phyloP scores from a whole-genome alignment of 2,888 invertebrate genomes.

The Cheilosia grossa region DNA sequence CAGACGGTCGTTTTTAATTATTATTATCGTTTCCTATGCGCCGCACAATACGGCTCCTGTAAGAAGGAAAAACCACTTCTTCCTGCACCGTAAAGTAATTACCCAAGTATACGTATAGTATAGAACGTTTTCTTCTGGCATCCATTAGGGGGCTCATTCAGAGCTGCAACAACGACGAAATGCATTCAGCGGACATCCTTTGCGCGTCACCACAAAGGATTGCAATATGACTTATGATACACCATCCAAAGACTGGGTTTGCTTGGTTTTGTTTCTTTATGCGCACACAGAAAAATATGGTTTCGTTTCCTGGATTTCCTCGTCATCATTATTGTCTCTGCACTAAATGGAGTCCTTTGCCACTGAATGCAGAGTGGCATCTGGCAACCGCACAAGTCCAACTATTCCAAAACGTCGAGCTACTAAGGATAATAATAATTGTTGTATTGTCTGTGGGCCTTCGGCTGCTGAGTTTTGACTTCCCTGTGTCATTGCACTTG shows the following conservation, averaged over 20 bases:
- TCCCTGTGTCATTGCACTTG: slow-evolving; percentile 49
- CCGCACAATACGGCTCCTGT: background rate
- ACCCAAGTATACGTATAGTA: slow-evolving; percentile 34
- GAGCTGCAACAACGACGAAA: slow-evolving; percentile 10
- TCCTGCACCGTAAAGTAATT: slow-evolving; percentile 61
- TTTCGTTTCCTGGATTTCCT: slow-evolving; percentile 33
- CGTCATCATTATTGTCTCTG: slow-evolving; percentile 42
- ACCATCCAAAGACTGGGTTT: background rate
- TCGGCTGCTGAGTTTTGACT: slow-evolving; percentile 25
- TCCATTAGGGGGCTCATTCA: slow-evolving; percentile 32
- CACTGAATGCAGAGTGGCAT: slow-evolving; percentile 3
- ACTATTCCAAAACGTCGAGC: slow-evolving; percentile 11
- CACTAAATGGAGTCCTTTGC: slow-evolving; percentile 14
- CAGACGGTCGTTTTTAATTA: slow-evolving; percentile 46
- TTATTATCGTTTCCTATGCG: slow-evolving; percentile 33
- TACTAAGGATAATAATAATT: slow-evolving; percentile 7
- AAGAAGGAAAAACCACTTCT: slow-evolving; percentile 25
- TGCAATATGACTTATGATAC: slow-evolving; percentile 35
- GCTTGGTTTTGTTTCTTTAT: background rate
- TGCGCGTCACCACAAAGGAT: slow-evolving; percentile 17
- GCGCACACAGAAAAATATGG: slow-evolving; percentile 28
- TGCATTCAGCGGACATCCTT: slow-evolving; percentile 42
- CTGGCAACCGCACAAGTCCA: slow-evolving; percentile 8
- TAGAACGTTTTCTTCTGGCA: slow-evolving; percentile 56
- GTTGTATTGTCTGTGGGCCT: slow-evolving; percentile 33